phyloP scores from a whole-genome alignment of 2,113 vertebrate species.

The Psettodes erumei region DNA sequence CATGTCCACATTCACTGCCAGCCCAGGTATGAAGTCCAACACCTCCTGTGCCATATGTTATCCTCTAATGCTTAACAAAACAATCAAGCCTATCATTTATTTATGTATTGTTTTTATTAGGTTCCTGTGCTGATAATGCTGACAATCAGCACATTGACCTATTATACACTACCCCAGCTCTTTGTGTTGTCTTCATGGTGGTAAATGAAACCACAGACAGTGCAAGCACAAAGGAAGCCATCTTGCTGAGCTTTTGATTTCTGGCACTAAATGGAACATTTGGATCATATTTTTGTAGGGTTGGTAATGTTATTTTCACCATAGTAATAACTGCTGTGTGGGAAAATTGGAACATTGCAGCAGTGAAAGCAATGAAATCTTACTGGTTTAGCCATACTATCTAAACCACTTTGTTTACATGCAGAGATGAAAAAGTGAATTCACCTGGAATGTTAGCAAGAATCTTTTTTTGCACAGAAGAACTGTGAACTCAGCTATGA shows the following conservation, averaged over 20 bases:
- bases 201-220: too few relatives aligned
- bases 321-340: background rate
- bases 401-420: background rate
- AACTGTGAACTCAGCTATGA: too few relatives aligned
- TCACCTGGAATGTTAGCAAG: background rate
- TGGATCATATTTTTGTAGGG: too few relatives aligned
- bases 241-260: too few relatives aligned
- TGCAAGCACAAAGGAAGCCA: too few relatives aligned
- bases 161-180: background rate
- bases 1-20: fast-evolving
- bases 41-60: background rate
- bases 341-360: background rate
- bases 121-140: too few relatives aligned
- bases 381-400: background rate
- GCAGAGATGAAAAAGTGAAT: background rate
- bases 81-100: too few relatives aligned
- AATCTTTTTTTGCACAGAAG: background rate
- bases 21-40: slow-evolving; percentile 72
- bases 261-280: too few relatives aligned
- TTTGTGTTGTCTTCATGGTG: background rate
- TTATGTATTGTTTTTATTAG: background rate
- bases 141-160: too few relatives aligned
- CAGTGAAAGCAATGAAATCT: too few relatives aligned
- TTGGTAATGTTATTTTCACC: background rate
- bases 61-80: background rate